Percentiles rank a stretch among this genome's conserved stretches.
Evolutionary conservation across 2,888 invertebrate genomes (phyloP).

Genomic region (Pseudococcus longispinus): DNA sequence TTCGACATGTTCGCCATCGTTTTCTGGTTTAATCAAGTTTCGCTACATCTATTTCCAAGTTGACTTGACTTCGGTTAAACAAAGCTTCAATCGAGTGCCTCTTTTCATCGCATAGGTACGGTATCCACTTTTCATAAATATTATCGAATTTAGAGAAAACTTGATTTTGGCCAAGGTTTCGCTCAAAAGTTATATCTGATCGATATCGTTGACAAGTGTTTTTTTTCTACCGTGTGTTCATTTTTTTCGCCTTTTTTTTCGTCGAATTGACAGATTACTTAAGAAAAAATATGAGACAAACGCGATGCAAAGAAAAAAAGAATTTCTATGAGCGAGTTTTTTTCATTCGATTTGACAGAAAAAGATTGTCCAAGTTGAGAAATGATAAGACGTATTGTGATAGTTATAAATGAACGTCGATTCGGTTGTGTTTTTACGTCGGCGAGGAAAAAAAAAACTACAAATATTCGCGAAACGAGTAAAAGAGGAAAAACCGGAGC

Average conservation of each 20-base stretch:
- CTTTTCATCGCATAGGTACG: no score
- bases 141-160: not conserved
- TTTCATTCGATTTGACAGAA: not conserved
- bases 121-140: not conserved
- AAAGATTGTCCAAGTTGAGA: not conserved
- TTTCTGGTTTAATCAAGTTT: not conserved
- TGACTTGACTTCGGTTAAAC: no score
- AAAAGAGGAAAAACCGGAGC: not conserved
- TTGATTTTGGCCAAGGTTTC: not conserved
- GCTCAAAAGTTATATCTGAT: not conserved
- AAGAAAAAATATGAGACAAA: not conserved
- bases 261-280: not conserved
- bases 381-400: not conserved
- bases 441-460: not conserved
- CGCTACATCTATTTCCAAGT: not conserved
- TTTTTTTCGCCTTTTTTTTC: not conserved
- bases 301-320: not conserved
- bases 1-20: not conserved
- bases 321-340: not conserved
- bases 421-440: not conserved
- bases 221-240: not conserved
- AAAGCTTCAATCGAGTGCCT: no score
- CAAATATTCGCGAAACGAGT: not conserved
- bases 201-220: not conserved
- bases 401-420: slow-evolving; percentile 14